Conservation (phyloP, 2,113 vertebrate genomes). For the Epinephelus lanceolatus region DNA sequence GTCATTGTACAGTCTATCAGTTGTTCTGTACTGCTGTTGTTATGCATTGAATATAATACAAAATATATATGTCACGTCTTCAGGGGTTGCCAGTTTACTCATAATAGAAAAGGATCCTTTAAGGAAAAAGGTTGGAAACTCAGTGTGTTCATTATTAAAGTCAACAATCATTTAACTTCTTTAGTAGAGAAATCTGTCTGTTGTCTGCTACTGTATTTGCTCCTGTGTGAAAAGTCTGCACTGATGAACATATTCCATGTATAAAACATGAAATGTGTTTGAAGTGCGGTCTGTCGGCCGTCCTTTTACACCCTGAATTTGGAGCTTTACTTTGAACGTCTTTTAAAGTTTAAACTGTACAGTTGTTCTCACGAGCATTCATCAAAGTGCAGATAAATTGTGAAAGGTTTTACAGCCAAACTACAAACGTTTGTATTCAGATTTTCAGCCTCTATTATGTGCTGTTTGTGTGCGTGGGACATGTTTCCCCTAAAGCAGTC, state of each 20-base stretch:
- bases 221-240: not conserved
- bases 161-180: not conserved
- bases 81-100: no score
- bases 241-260: not conserved
- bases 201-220: not conserved
- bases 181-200: not conserved
- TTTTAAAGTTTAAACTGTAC: not conserved
- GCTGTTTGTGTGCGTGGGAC: conserved; percentile 4
- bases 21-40: no score
- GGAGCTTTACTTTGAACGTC: not conserved
- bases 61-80: no score
- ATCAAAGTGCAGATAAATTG: not conserved
- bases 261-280: not conserved
- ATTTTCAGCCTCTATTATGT: conserved; percentile 3
- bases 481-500: conserved; percentile 1
- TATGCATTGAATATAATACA: no score
- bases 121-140: no score
- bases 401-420: not conserved
- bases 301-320: not conserved
- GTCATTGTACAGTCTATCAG: no score
- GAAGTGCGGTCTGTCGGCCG: not conserved
- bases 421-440: conserved; percentile 1
- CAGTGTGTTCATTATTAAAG: not conserved
- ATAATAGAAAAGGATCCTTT: no score
- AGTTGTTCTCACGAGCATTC: not conserved